Evolutionary conservation across 1,140 invertebrate species (phyloP).

Genomic region (Drosophila guanche): DNA sequence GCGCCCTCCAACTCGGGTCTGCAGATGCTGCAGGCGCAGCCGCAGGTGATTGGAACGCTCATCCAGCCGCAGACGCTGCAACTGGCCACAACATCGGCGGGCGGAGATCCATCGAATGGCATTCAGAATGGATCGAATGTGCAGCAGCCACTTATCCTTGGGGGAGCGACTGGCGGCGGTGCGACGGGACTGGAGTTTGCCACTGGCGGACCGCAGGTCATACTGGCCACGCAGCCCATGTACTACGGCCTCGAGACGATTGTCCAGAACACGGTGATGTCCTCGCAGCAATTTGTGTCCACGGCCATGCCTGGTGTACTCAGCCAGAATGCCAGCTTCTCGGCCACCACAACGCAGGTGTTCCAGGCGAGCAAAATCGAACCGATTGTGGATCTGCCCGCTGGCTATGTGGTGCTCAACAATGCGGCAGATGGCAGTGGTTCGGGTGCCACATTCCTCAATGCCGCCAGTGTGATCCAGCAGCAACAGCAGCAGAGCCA

Average conservation of each 20-base stretch:
- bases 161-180: conserved; percentile 29
- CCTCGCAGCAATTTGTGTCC: conserved; percentile 91
- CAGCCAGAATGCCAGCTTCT: conserved; percentile 90
- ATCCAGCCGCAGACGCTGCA: conserved; percentile 86
- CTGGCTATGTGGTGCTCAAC: conserved; percentile 89
- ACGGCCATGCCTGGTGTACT: conserved; percentile 90
- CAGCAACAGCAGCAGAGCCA: conserved; percentile 44
- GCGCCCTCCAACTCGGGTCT: conserved; percentile 4
- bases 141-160: conserved; percentile 70
- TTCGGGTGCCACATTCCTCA: conserved; percentile 45
- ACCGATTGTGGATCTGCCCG: conserved; percentile 89
- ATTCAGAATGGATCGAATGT: conserved; percentile 84
- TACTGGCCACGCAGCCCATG: conserved; percentile 89
- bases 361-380: conserved; percentile 91
- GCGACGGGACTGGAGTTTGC: conserved; percentile 86
- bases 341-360: conserved; percentile 90
- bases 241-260: conserved; percentile 93
- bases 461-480: conserved; percentile 69
- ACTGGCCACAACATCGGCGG: conserved; percentile 83
- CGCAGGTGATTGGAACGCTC: conserved; percentile 85
- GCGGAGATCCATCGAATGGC: conserved; percentile 62
- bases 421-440: conserved; percentile 78
- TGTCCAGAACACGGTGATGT: conserved; percentile 93
- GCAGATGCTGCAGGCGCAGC: conserved; percentile 27
- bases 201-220: conserved; percentile 88